Base-by-base conservation (phyloP, 2,888 invertebrate genomes). In the Ernsta delagoae region DNA sequence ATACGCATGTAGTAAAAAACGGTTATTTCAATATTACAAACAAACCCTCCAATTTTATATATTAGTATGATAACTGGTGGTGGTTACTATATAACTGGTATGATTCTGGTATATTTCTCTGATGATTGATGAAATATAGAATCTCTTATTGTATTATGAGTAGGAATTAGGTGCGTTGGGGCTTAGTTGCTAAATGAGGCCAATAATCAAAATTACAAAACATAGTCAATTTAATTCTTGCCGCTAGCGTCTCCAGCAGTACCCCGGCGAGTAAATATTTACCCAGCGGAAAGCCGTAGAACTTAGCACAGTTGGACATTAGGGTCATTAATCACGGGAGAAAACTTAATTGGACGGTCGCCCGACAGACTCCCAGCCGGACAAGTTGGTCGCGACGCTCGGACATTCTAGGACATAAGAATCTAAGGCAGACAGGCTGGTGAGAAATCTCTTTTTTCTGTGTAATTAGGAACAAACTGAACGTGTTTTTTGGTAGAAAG, bases 281-380 rank as follows among this genome's bases (percentile, higher is more conserved):
- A 7, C 41, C 41, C 41, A 67, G 45, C 54, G 54, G 54, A 11
- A 56, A 67, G 61, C 60, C 54, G 43, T 41, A 24, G 54, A 61
- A 67, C 67, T 67, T 67, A 43, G 61, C 36, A 75, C 72, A 74
- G 75, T 75, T 77, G 77, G 78, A 78, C 79, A 78, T 79, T 79
- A 75, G 75, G 73, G 76, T 74, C 83, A 89, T 90, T 89, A 87
- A 89, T 90, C 90, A 90, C 84, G 43, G 73, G 77, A 78, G 83
- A 85, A 83, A 85, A 86, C 89, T 86, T 89, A 89, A 90, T 90
- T 90, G 88, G 88, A 88, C 83, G 75, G 72, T 77, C 72, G 75
- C 77, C 70, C 56, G 84, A 83, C 82, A 84, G 83, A 83, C 82
- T 82, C 83, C 78, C 83, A 82, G 82, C 84, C 84, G 77, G 83